Base-by-base conservation (phyloP, 2,888 invertebrate species). In the Mesorhabditis belari region DNA sequence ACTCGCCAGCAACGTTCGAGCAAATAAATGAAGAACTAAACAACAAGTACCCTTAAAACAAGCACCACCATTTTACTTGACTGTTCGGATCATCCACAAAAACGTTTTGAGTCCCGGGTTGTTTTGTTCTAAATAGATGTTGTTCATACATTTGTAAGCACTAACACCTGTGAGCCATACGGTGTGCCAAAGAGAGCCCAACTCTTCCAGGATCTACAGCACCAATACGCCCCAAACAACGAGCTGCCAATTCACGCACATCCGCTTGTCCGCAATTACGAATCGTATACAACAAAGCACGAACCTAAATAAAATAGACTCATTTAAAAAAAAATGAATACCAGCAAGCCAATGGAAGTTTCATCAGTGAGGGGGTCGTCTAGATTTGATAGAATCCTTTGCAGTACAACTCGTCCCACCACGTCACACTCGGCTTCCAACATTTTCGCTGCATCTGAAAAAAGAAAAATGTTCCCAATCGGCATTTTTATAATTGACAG, bases 131-230 rank as follows among this genome's bases (percentile, higher is more conserved):
- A n/a, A n/a, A n/a, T n/a, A n/a, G n/a, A n/a, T n/a, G n/a, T n/a
- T n/a, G n/a, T n/a, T n/a, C n/a, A n/a, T n/a, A n/a, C n/a, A n/a
- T n/a, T n/a, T n/a, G n/a, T n/a, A n/a, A n/a, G n/a, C n/a, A n/a
- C n/a, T n/a, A n/a, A n/a, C n/a, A n/a, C n/a, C n/a, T n/a, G 44
- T 35, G 12, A n/a, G n/a, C 44, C 44, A 35, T 35, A 9, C 44
- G 12, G 44, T 35, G 44, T 6, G 26, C 44, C n/a, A 49, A 29
- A 25, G 56, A 49, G 23, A 58, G 27, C 21, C 52, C 58, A 12
- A 63, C 44, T 6, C 63, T 28, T 24, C 63, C 63, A 24, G 63
- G 63, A 27, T 63, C 63, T 9, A 63, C 57, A 12, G 63, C 60
- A 5, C 63, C 60, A 12, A 63, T 2, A 21, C 63, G 12, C 12